A percentile compares a stretch with the other conserved stretches of the same genome.
Evolutionary conservation across 2,797 vertebrate genomes (phyloP).

Genomic region (Florisuga fusca): DNA sequence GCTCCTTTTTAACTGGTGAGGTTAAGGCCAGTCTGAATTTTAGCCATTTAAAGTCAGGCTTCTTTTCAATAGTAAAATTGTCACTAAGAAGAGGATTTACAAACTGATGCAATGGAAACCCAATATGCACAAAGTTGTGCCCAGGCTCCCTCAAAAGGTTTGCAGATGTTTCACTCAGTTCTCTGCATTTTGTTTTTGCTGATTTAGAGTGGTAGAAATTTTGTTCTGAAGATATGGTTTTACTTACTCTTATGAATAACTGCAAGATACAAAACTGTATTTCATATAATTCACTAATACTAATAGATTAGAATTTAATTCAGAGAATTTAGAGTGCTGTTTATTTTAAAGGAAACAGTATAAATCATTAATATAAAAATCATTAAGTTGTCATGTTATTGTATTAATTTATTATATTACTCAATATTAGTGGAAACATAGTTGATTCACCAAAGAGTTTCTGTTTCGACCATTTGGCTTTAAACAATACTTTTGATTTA

Average conservation of each 20-base stretch:
- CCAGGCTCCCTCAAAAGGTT: not conserved
- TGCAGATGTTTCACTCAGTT: not conserved
- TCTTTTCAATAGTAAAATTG: not conserved
- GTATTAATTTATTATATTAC: not conserved
- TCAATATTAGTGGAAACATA: not conserved
- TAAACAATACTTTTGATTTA: not conserved
- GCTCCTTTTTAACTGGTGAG: not conserved
- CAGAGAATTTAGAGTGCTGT: not conserved
- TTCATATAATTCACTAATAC: not conserved
- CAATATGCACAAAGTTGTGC: not conserved
- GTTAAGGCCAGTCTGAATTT: not conserved
- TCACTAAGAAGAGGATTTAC: not conserved
- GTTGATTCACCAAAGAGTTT: not conserved
- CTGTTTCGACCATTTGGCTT: not conserved
- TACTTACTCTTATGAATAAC: not conserved
- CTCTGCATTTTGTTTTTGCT: not conserved
- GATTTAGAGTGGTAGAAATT: not conserved
- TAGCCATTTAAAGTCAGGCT: not conserved
- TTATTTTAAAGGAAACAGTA: not conserved
- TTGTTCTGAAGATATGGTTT: not conserved
- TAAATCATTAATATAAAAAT: not conserved
- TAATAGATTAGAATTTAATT: not conserved
- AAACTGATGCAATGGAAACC: not conserved
- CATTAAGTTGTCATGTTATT: not conserved
- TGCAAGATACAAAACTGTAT: not conserved